These are phyloP conservation scores for Cyprinodon diabolis DNA, from an alignment of 2,797 vertebrate genomes.

Conservation along the genomic window DNA sequence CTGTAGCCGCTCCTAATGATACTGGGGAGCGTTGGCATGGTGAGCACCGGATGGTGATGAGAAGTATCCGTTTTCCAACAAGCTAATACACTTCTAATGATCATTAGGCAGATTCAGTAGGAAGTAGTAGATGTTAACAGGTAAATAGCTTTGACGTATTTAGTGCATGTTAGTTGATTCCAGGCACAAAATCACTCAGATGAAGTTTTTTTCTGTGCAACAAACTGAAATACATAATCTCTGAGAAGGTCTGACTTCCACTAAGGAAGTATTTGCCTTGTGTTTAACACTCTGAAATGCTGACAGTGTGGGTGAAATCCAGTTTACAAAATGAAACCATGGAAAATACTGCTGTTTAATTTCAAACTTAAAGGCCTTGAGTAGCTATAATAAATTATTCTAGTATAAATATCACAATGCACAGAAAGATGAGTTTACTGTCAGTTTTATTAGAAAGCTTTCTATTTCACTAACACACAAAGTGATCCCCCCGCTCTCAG, in stretches of 20 bases:
- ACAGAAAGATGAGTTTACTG: conserved; percentile 43
- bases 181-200: too few relatives aligned
- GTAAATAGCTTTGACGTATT: too few relatives aligned
- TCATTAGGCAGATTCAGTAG: too few relatives aligned
- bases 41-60: too few relatives aligned
- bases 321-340: conserved; percentile 50
- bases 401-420: conserved; percentile 52
- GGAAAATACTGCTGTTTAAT: conserved; percentile 49
- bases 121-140: too few relatives aligned
- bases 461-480: conserved; percentile 31
- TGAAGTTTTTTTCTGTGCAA: too few relatives aligned
- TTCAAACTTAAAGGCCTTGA: conserved; percentile 49
- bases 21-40: too few relatives aligned
- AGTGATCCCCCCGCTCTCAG: conserved; percentile 32
- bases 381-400: conserved; percentile 57
- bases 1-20: too few relatives aligned
- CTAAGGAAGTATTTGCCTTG: conserved; percentile 32
- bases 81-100: too few relatives aligned
- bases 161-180: too few relatives aligned
- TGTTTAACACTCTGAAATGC: conserved; percentile 19
- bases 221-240: too few relatives aligned
- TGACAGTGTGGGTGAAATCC: conserved; percentile 25
- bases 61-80: too few relatives aligned
- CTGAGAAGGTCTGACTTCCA: neutral
- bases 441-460: conserved; percentile 41